Percentiles rank a stretch among this genome's conserved stretches.
phyloP scores from a whole-genome alignment of 2,797 vertebrate genomes.

The Nyctalus aviator region DNA sequence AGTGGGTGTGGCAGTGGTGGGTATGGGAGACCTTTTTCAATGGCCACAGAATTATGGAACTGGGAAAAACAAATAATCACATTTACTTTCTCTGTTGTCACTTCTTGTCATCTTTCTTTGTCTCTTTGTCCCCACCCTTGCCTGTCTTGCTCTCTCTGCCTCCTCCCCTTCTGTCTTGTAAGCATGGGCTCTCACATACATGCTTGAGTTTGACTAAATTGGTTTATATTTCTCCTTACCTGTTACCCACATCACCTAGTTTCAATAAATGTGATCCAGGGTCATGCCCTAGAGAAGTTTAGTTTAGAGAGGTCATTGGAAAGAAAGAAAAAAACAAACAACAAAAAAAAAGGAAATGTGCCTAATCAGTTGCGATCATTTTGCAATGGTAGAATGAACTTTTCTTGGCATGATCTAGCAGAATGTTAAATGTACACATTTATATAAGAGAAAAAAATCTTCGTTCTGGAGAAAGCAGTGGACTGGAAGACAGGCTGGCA shows the following conservation, averaged over 20 bases:
- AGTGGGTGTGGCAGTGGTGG: no score
- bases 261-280: neutral
- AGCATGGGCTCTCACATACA: neutral
- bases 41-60: neutral
- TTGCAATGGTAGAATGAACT: conserved; percentile 32
- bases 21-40: neutral
- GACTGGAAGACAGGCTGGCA: neutral
- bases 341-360: neutral
- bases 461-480: neutral
- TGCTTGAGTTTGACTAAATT: neutral
- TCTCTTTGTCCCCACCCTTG: neutral
- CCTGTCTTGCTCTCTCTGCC: neutral
- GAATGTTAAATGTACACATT: neutral
- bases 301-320: neutral
- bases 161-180: neutral
- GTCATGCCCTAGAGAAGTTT: neutral
- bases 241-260: neutral
- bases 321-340: neutral
- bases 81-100: neutral
- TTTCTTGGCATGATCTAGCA: neutral
- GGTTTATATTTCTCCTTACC: neutral
- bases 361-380: neutral
- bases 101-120: neutral
- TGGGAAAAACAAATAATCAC: neutral
- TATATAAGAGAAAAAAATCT: conserved; percentile 22